These are phyloP conservation scores for Drosophila histrio DNA, from an alignment of 2,888 invertebrate species.

Conservation along the genomic window DNA sequence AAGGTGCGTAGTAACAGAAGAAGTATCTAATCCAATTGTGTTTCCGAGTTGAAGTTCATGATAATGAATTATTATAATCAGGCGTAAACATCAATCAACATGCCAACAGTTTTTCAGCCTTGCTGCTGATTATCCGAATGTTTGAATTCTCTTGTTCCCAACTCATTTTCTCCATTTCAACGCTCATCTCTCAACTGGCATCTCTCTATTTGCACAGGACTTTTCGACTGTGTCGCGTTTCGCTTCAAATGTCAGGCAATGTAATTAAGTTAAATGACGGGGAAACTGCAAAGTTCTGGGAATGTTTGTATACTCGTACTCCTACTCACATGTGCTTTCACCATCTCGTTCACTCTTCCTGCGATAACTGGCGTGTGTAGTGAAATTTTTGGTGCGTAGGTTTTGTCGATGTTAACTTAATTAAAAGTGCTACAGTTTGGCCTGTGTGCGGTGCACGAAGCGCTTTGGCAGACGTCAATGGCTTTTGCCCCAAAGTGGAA, in stretches of 20 bases:
- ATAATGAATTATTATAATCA: slow-evolving; percentile 70
- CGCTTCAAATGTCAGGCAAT: slow-evolving; percentile 59
- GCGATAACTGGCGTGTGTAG: slow-evolving; percentile 11
- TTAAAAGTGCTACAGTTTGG: slow-evolving; percentile 61
- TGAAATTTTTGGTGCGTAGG: slow-evolving; percentile 22
- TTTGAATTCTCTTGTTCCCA: background rate
- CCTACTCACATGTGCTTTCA: background rate
- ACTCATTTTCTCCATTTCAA: background rate
- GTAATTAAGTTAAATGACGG: slow-evolving; percentile 75
- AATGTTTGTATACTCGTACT: slow-evolving; percentile 40
- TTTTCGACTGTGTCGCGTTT: slow-evolving; percentile 44
- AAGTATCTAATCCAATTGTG: background rate
- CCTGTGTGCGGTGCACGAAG: slow-evolving; percentile 24
- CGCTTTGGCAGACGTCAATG: slow-evolving; percentile 35
- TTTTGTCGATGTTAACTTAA: slow-evolving; percentile 63
- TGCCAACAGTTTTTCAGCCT: slow-evolving; percentile 28
- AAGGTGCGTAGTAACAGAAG: slow-evolving; percentile 81
- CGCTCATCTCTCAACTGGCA: background rate
- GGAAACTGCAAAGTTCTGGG: slow-evolving; percentile 66
- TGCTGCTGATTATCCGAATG: slow-evolving; percentile 13
- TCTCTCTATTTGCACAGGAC: slow-evolving; percentile 26
- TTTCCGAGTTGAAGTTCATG: slow-evolving; percentile 26
- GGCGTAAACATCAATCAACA: slow-evolving; percentile 63
- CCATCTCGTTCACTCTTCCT: background rate
- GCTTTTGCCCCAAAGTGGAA: slow-evolving; percentile 27